Percentiles rank a stretch among this genome's conserved stretches.
phyloP scores from a whole-genome alignment of 2,113 vertebrate genomes.

The Dasyornis broadbenti region DNA sequence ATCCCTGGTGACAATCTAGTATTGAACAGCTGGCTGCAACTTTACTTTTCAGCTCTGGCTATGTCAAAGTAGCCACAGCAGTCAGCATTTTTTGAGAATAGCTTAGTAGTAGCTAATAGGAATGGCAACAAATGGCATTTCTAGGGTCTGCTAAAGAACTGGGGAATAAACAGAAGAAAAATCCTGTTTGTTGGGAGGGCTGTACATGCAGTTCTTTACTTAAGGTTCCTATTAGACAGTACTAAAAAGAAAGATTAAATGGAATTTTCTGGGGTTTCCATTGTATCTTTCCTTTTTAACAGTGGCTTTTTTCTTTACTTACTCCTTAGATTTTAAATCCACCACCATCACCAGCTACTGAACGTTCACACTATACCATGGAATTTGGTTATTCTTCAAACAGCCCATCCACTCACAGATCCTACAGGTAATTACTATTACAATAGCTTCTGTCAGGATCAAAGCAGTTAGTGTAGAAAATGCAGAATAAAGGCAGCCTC shows the following conservation, averaged over 20 bases:
- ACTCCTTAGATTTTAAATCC: conserved; percentile 89
- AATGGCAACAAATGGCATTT: background rate
- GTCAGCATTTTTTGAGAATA: background rate
- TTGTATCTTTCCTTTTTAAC: background rate
- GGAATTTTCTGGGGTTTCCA: background rate
- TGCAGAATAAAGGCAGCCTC: background rate
- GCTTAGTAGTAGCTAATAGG: background rate
- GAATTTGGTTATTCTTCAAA: conserved; percentile 97
- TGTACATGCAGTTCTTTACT: background rate
- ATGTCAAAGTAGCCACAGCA: background rate
- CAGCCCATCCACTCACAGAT: conserved; percentile 96
- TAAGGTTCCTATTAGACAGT: background rate
- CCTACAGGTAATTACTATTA: conserved; percentile 85
- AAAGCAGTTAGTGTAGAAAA: conserved; percentile 2
- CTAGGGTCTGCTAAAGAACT: background rate
- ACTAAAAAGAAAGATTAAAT: background rate
- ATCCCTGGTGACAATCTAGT: background rate
- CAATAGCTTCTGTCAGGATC: background rate
- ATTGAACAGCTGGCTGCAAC: background rate
- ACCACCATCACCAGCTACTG: conserved; percentile 94
- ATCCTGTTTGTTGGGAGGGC: background rate
- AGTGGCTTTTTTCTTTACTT: background rate
- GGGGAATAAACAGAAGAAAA: background rate
- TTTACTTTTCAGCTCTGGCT: background rate
- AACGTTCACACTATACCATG: conserved; percentile 95